Percentiles rank a stretch among this genome's conserved stretches.
These are phyloP conservation scores for Manacus vitellinus DNA, from an alignment of 2,113 vertebrate species.

Conservation along the genomic window DNA sequence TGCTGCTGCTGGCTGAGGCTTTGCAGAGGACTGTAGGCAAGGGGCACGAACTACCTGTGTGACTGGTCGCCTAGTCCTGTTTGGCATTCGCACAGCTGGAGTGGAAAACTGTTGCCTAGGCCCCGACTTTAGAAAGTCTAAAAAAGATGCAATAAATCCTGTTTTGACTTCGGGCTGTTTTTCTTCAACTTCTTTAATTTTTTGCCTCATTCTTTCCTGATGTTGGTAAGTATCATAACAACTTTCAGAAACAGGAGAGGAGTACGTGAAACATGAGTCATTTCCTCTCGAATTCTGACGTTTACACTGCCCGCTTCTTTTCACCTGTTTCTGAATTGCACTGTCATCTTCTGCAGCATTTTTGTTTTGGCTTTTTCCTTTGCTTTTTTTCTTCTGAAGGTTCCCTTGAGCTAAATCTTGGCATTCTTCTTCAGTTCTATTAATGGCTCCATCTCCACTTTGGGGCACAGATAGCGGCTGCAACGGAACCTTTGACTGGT, in stretches of 20 bases:
- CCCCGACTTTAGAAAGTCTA: conserved; percentile 97
- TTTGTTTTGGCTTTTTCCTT: conserved; percentile 82
- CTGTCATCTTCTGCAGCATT: conserved; percentile 79
- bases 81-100: conserved; percentile 86
- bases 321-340: conserved; percentile 78
- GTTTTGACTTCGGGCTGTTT: conserved; percentile 98
- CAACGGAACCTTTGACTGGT: conserved; percentile 61
- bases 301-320: conserved; percentile 84
- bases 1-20: conserved; percentile 67
- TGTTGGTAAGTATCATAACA: conserved; percentile 89
- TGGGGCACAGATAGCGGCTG: conserved; percentile 63
- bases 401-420: conserved; percentile 78
- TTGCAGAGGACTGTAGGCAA: conserved; percentile 76
- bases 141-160: conserved; percentile 96
- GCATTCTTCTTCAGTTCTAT: conserved; percentile 81
- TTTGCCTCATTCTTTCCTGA: conserved; percentile 96
- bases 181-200: conserved; percentile 97
- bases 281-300: conserved; percentile 85
- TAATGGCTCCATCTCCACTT: conserved; percentile 59
- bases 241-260: conserved; percentile 76
- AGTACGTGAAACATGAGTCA: conserved; percentile 80
- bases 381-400: conserved; percentile 84
- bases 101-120: conserved; percentile 94
- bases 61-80: conserved; percentile 84
- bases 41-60: conserved; percentile 76